These are phyloP conservation scores for Glaucidium brasilianum DNA, from an alignment of 2,113 vertebrate genomes.

Conservation along the genomic window DNA sequence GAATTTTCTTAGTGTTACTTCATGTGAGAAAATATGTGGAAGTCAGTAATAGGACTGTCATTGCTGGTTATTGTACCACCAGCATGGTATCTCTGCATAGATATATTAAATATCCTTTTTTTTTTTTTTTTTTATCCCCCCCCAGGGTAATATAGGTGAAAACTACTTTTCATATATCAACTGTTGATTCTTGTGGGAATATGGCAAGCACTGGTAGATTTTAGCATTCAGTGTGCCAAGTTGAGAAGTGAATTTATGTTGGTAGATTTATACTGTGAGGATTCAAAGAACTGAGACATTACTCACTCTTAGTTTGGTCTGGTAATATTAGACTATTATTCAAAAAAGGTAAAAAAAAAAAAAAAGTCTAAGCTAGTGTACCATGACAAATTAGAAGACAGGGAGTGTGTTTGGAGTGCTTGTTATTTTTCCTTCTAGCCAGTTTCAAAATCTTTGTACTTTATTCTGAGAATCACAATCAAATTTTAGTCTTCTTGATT, in stretches of 20 bases:
- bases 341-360: slow-evolving; percentile 13
- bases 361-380: not conserved
- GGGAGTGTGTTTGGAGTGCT: not conserved
- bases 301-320: not conserved
- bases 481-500: not conserved
- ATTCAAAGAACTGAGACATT: slow-evolving; percentile 4
- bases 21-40: not conserved
- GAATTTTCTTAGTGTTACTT: not conserved
- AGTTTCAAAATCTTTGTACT: not conserved
- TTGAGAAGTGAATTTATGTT: not conserved
- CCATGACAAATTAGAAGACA: not conserved
- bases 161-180: not conserved
- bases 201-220: not conserved
- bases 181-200: not conserved
- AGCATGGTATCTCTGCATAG: not conserved
- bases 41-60: not conserved
- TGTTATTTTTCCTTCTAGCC: not conserved
- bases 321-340: not conserved
- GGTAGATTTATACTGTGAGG: not conserved
- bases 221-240: not conserved
- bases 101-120: not conserved
- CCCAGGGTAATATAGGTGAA: not conserved
- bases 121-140: no score
- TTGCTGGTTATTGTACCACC: not conserved
- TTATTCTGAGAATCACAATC: not conserved